Evolutionary conservation across 2,797 vertebrate species (phyloP), one percentile per base, ranked within the genome.

Genomic region (Phaenicophaeus curvirostris): DNA sequence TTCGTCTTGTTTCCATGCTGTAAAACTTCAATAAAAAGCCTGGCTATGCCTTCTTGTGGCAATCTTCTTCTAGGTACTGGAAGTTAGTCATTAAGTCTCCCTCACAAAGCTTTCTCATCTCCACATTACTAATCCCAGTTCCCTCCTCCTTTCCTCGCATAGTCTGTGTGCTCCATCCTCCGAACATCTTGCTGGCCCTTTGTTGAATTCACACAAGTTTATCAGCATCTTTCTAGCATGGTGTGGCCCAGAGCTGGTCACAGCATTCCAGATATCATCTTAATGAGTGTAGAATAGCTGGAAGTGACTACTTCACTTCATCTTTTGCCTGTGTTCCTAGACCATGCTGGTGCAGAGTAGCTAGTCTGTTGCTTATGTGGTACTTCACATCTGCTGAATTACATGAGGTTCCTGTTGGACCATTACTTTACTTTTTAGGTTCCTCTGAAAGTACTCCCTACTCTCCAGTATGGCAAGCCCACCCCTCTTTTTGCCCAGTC

Each of bases 261-360:
- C 17, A 31, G 2, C 28, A 24, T 42, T 69, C 15, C 51, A 69
- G 15, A 8, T 53, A 57, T 17, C 27, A 9, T n/a, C 10, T 39
- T 85, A 42, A 57, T 13, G 7, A 82, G 14, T 9, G 13, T n/a
- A 76, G 14, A 73, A 46, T 6, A 79, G 21, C 44, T 9, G 19
- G 18, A 23, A 53, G 7, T 15, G 23, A 35, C 15, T 23, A 21
- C n/a, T 48, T 65, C 5, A 15, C 13, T 57, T 39, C 14, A 61
- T 51, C 27, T 46, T 7, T 31, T 69, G 37, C 21, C n/a, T 17
- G 5, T 21, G 13, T 2, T 77, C 30, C n/a, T 30, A 50, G 24
- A 39, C 13, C 11, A 10, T 0, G 1, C 10, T 17, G 21, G 27
- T 15, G 35, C 13, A 55, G 19, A 57, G 1, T 9, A 46, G 30